phyloP scores from a whole-genome alignment of 1,140 invertebrate species.

The Listronotus oregonensis region DNA sequence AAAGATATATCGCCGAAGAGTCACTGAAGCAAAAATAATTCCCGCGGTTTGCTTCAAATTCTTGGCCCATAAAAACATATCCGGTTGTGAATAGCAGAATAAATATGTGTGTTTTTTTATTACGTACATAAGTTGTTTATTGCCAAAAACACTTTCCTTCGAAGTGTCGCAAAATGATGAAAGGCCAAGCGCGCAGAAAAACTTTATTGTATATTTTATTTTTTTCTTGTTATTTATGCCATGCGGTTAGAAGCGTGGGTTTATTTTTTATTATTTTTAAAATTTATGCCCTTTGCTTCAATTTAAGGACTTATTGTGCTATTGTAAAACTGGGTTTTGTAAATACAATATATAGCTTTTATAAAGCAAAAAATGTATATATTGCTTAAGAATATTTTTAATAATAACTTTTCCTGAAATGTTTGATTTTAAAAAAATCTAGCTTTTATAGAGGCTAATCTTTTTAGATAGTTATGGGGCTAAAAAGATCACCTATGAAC shows the following conservation, averaged over 20 bases:
- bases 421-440: no score
- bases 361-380: no score
- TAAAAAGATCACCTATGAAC: no score
- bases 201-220: slow-evolving; percentile 24
- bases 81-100: slow-evolving; percentile 25
- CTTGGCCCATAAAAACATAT: slow-evolving; percentile 35
- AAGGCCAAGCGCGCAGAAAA: slow-evolving; percentile 18
- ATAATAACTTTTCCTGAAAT: no score
- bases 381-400: no score
- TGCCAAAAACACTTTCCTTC: slow-evolving; percentile 28
- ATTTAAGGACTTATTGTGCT: no score
- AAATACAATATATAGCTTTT: no score
- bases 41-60: slow-evolving; percentile 30
- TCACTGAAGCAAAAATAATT: slow-evolving; percentile 31
- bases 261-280: slow-evolving; percentile 22
- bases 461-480: no score
- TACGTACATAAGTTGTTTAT: slow-evolving; percentile 31
- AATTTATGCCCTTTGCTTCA: not conserved
- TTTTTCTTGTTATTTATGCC: slow-evolving; percentile 26
- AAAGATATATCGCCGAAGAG: slow-evolving; percentile 28
- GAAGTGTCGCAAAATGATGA: slow-evolving; percentile 16
- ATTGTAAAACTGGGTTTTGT: no score
- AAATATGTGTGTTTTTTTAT: slow-evolving; percentile 26
- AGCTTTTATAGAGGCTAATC: no score
- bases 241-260: slow-evolving; percentile 5